These are phyloP conservation scores for Drosophila murphyi DNA, from an alignment of 1,140 invertebrate genomes.

Conservation along the genomic window DNA sequence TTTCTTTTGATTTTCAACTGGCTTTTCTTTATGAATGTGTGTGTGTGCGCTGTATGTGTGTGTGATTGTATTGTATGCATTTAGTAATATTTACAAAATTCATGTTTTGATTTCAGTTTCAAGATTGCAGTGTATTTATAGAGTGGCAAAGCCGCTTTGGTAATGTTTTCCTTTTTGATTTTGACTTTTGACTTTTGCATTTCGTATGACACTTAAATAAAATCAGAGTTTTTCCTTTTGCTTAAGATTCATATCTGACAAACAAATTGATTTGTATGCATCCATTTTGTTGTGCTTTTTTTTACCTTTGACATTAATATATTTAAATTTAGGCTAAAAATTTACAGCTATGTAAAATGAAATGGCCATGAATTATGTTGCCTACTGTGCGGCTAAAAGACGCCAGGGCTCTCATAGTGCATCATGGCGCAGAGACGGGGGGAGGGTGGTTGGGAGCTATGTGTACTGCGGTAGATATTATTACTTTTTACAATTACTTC, in stretches of 20 bases:
- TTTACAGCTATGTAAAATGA: slow-evolving; percentile 79
- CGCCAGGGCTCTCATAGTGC: slow-evolving; percentile 17
- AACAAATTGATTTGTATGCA: slow-evolving; percentile 19
- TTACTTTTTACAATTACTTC: slow-evolving; percentile 83
- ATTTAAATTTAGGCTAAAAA: slow-evolving; percentile 81
- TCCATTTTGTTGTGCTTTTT: slow-evolving; percentile 12
- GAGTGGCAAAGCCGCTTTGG: slow-evolving; percentile 16
- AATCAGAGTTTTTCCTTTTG: slow-evolving; percentile 27
- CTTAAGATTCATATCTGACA: background rate
- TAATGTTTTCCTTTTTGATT: slow-evolving; percentile 20
- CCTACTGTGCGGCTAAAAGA: slow-evolving; percentile 22
- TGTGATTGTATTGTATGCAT: slow-evolving; percentile 22
- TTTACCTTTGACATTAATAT: slow-evolving; percentile 69
- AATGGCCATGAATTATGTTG: slow-evolving; percentile 72
- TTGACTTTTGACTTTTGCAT: slow-evolving; percentile 26
- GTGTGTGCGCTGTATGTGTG: slow-evolving; percentile 1
- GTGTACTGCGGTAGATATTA: slow-evolving; percentile 63
- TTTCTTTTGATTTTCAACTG: slow-evolving; percentile 39
- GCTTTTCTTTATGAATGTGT: slow-evolving; percentile 5
- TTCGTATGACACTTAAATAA: slow-evolving; percentile 46
- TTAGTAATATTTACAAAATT: slow-evolving; percentile 60
- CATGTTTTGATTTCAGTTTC: slow-evolving; percentile 75
- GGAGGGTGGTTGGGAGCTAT: background rate
- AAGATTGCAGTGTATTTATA: slow-evolving; percentile 60
- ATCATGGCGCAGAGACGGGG: background rate